Conservation (phyloP, 2,113 vertebrate genomes). For the Merops nubicus region DNA sequence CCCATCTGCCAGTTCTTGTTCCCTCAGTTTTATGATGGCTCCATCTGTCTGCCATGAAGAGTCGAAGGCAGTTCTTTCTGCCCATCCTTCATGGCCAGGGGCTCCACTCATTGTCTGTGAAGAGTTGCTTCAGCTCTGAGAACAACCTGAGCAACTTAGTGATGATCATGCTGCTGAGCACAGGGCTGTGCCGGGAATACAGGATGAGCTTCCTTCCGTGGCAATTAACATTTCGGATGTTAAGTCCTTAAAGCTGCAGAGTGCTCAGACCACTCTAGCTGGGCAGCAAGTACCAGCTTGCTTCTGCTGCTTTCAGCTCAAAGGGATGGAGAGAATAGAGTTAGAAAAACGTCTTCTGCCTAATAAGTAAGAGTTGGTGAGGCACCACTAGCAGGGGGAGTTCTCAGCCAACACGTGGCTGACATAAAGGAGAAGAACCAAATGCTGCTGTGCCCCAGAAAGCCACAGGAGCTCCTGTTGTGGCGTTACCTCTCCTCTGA, state of each 20-base stretch:
- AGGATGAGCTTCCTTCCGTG: background rate
- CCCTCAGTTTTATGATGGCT: background rate
- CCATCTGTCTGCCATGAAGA: background rate
- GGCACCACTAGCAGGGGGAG: background rate
- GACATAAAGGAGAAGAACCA: background rate
- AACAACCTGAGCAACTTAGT: background rate
- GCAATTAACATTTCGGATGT: background rate
- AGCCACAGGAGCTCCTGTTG: background rate
- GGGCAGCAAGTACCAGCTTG: background rate
- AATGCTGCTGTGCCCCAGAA: background rate
- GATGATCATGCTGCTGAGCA: background rate
- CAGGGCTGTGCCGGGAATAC: background rate
- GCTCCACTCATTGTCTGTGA: background rate
- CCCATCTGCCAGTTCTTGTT: background rate
- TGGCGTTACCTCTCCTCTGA: background rate
- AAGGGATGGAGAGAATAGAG: background rate
- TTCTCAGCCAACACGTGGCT: background rate
- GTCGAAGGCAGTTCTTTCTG: background rate
- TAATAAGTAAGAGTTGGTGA: background rate
- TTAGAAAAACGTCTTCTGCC: background rate
- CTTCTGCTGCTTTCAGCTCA: background rate
- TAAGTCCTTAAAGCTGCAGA: background rate
- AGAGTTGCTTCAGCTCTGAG: background rate
- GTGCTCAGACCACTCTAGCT: background rate
- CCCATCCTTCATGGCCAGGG: background rate